Percentiles rank a stretch among this genome's conserved stretches.
Conservation (phyloP, 1,140 invertebrate species). For the Wiebesia pumilae region DNA sequence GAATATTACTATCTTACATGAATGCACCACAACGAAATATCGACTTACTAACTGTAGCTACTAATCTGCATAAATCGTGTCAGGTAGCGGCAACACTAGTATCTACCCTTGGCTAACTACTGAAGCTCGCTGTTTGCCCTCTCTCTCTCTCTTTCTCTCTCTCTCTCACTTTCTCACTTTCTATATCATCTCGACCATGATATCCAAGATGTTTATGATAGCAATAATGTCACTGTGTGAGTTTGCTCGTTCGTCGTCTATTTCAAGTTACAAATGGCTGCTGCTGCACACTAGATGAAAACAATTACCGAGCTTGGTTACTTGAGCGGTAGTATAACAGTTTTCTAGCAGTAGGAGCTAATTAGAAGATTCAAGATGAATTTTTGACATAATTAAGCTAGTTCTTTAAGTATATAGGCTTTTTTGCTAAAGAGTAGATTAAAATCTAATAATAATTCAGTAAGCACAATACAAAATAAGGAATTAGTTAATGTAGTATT, state of each 20-base stretch:
- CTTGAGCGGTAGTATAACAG: background rate
- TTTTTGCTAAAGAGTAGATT: too few relatives aligned
- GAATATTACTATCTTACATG: background rate
- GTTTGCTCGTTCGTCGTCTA: constrained; percentile 51
- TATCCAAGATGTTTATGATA: constrained; percentile 64
- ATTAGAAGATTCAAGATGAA: background rate
- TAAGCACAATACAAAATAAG: too few relatives aligned
- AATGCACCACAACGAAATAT: background rate
- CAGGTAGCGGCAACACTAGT: background rate
- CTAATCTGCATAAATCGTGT: constrained; percentile 65
- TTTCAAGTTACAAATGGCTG: constrained; percentile 66
- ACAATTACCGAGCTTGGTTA: constrained; percentile 56
- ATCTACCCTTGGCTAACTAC: constrained; percentile 1
- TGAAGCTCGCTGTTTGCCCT: background rate
- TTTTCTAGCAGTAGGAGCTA: background rate
- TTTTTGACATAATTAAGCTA: background rate
- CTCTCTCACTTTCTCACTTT: background rate
- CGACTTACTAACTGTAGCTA: constrained; percentile 4
- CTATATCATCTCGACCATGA: background rate
- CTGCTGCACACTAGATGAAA: constrained; percentile 56
- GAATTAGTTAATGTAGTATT: too few relatives aligned
- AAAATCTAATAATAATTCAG: too few relatives aligned
- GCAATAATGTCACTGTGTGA: constrained; percentile 63
- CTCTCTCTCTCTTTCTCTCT: background rate
- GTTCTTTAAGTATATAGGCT: too few relatives aligned